Conservation (phyloP, 2,113 vertebrate genomes). For the Oryzias melastigma region DNA sequence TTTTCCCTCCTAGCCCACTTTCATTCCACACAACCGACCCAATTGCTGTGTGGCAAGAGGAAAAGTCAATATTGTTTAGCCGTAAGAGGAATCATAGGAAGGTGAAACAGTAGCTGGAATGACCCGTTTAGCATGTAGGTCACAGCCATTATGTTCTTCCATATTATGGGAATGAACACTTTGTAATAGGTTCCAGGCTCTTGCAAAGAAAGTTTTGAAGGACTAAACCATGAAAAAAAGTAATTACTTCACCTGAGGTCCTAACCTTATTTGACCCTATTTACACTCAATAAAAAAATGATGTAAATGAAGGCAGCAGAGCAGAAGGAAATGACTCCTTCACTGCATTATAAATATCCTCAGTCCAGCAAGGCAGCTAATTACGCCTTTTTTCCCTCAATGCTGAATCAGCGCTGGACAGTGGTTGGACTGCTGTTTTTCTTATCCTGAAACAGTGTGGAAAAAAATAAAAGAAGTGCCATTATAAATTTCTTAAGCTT, state of each 20-base stretch:
- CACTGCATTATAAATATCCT: not conserved
- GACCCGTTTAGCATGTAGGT: slow-evolving; percentile 40
- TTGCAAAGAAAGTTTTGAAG: slow-evolving; percentile 45
- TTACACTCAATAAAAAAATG: slow-evolving; percentile 28
- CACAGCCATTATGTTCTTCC: slow-evolving; percentile 24
- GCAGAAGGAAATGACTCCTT: not conserved
- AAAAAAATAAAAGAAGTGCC: not conserved
- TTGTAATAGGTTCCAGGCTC: slow-evolving; percentile 33
- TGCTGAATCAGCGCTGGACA: not conserved
- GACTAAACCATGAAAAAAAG: slow-evolving; percentile 43
- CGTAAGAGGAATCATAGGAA: slow-evolving; percentile 31
- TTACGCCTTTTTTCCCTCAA: not conserved
- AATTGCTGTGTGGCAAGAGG: slow-evolving; percentile 10
- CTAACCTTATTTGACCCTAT: slow-evolving; percentile 37
- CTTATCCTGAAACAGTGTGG: not conserved
- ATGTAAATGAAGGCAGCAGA: slow-evolving; percentile 1
- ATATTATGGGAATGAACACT: slow-evolving; percentile 41
- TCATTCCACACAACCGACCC: slow-evolving; percentile 21
- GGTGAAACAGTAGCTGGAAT: slow-evolving; percentile 26
- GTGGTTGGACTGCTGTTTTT: not conserved
- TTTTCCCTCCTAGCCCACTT: slow-evolving; percentile 30
- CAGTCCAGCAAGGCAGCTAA: not conserved
- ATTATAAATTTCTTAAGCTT: no score
- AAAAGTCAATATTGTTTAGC: slow-evolving; percentile 46
- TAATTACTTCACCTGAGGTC: slow-evolving; percentile 25